Percentiles rank a stretch among this genome's conserved stretches.
Evolutionary conservation across 2,888 invertebrate genomes (phyloP).

Genomic region (Lasioglossum vierecki): DNA sequence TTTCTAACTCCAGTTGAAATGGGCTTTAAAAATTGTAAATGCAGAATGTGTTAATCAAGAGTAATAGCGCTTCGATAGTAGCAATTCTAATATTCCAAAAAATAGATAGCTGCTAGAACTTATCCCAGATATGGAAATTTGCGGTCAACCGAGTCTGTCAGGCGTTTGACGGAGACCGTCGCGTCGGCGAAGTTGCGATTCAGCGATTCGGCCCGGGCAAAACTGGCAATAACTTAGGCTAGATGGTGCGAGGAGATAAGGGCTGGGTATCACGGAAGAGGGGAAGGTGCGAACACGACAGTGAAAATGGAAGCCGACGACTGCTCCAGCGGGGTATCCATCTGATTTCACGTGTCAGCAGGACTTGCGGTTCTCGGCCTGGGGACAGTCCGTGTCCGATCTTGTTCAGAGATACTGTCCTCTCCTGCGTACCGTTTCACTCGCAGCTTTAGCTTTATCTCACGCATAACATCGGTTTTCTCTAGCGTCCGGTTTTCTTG

Average conservation of each 20-base stretch:
- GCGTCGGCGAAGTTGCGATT: conserved; percentile 7
- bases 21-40: no score
- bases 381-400: conserved; percentile 65
- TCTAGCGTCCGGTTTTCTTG: conserved; percentile 45
- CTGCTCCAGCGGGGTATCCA: conserved; percentile 50
- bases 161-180: not conserved
- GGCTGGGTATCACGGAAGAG: not conserved
- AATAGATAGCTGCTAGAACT: not conserved
- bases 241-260: conserved; percentile 28
- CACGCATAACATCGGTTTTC: conserved; percentile 71
- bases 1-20: no score
- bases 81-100: not conserved
- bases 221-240: conserved; percentile 37
- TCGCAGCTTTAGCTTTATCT: conserved; percentile 63
- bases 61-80: not conserved
- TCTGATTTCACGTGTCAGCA: conserved; percentile 70
- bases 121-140: not conserved
- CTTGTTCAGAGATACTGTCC: conserved; percentile 70
- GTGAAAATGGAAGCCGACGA: conserved; percentile 66
- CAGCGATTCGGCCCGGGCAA: not conserved
- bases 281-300: conserved; percentile 44
- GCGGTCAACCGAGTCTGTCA: not conserved
- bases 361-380: conserved; percentile 35
- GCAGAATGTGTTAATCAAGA: no score
- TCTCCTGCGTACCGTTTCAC: conserved; percentile 64